phyloP scores from a whole-genome alignment of 2,113 vertebrate species.

The Promerops cafer region DNA sequence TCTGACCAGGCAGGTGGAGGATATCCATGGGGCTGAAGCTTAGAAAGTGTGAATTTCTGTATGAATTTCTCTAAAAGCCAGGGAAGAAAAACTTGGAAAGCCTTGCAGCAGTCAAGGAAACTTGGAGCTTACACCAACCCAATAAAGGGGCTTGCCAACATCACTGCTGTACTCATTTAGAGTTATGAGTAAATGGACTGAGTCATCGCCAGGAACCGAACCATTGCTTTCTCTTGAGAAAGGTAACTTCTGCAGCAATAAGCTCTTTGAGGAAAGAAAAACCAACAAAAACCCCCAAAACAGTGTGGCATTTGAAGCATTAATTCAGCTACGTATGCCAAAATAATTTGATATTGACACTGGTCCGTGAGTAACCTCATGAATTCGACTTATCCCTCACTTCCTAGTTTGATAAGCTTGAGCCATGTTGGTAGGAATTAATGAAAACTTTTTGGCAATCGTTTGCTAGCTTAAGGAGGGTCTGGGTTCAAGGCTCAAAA shows the following conservation, averaged over 20 bases:
- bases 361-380: background rate
- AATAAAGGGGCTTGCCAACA: slow-evolving; percentile 57
- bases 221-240: slow-evolving; percentile 41
- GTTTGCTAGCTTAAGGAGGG: background rate
- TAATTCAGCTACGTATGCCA: background rate
- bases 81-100: slow-evolving; percentile 32
- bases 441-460: slow-evolving; percentile 10
- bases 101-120: slow-evolving; percentile 59
- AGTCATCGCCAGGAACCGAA: slow-evolving; percentile 41
- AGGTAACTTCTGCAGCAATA: slow-evolving; percentile 41
- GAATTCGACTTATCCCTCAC: background rate
- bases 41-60: slow-evolving; percentile 49
- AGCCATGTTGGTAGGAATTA: slow-evolving; percentile 22
- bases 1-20: slow-evolving; percentile 1
- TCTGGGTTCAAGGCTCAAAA: background rate
- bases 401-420: slow-evolving; percentile 34
- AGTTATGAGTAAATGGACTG: slow-evolving; percentile 55
- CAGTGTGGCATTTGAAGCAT: slow-evolving; percentile 22
- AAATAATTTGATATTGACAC: background rate
- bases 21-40: slow-evolving; percentile 17
- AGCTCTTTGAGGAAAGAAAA: background rate
- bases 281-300: background rate
- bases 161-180: slow-evolving; percentile 54
- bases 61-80: slow-evolving; percentile 26
- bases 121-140: slow-evolving; percentile 25